Evolutionary conservation across 1,140 invertebrate genomes (phyloP), one percentile per base, ranked within the genome.

Genomic region (Pogonomyrmex barbatus): DNA sequence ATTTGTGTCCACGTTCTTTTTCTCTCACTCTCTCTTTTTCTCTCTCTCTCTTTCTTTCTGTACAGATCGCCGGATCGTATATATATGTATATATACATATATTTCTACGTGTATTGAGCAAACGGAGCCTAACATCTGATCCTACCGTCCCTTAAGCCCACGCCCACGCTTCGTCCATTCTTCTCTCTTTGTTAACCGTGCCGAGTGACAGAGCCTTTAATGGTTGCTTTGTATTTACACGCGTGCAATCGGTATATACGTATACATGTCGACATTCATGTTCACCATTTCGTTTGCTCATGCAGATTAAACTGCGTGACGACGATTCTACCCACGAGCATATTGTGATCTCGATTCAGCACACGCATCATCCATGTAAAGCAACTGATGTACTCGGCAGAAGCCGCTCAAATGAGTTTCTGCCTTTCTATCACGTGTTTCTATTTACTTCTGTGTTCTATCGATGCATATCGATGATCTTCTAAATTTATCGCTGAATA

Each of bases 221-320:
- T 83, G 79, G 54, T 83, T 73, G 79, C 54, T 83, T 83, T 83
- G 68, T 83, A 83, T 83, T 75, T 83, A 75, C 33, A 82, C 60
- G 79, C 67, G 79, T 83, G 79, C 54, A 83, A 75, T 62, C 79
- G 45, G 33, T 83, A 75, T 81, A 81, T 75, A 83, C 68, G 67
- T 73, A 81, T 83, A 75, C 79, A 60, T 83, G 79, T 83, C 68
- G 54, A 73, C 67, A 30, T 82, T 82, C 39, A 82, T 42, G 36
- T 81, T 70, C 50, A 56, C 17, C 56, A 71, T 45, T 47, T 56
- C 39, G 47, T 36, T 82, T 56, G 68, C 54, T 82, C 79, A 54
- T 54, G 68, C 79, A 73, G 79, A 60, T 60, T 30, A 73, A 83
- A 60, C 68, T 83, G 52, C 68, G 79, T 68, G 79, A 50, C 54